A percentile compares a stretch with the other conserved stretches of the same genome.
Evolutionary conservation across 2,888 invertebrate species (phyloP).

Genomic region (Vesta saturnalis): DNA sequence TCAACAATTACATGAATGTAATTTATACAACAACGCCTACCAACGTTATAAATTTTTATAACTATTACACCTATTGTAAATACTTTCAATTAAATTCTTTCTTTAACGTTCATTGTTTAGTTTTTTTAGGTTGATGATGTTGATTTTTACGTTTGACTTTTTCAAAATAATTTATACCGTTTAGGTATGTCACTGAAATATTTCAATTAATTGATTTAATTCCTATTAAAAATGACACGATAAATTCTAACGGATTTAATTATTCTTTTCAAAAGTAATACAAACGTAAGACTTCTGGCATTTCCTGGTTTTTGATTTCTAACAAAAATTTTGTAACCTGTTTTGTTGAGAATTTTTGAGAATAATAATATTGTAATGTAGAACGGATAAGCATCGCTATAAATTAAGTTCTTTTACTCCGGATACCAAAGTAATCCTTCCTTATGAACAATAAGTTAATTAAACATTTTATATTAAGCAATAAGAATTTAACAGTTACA

Average conservation of each 20-base stretch:
- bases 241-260: neutral
- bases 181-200: neutral
- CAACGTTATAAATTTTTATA: neutral
- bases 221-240: neutral
- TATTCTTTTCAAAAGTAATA: no score
- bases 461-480: no score
- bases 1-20: neutral
- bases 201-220: neutral
- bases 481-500: no score
- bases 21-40: neutral
- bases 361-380: no score
- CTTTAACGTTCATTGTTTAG: neutral
- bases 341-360: no score
- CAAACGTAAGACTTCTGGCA: no score
- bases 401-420: no score
- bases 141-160: neutral
- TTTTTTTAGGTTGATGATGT: neutral
- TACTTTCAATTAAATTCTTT: slow-evolving; percentile 1
- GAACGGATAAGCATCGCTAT: no score
- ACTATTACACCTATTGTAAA: neutral
- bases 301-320: no score
- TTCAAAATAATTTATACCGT: neutral
- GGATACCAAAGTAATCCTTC: no score
- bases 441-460: no score
- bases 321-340: no score